A percentile compares a stretch with the other conserved stretches of the same genome.
phyloP scores from a whole-genome alignment of 2,797 vertebrate species.

The Gymnothorax javanicus region DNA sequence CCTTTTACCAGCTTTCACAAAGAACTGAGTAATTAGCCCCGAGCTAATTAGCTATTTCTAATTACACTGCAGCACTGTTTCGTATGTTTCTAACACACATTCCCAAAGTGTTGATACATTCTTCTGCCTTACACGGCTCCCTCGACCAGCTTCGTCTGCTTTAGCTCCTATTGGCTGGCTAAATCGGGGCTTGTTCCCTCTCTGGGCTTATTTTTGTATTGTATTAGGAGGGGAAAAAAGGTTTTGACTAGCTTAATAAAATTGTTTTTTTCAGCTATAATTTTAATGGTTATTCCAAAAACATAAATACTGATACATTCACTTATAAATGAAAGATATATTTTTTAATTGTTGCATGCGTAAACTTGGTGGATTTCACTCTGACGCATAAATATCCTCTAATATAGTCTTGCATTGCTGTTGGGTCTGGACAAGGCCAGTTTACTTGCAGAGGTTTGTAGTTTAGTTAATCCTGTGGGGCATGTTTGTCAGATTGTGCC shows the following conservation, averaged over 20 bases:
- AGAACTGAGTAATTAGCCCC: slow-evolving; percentile 96
- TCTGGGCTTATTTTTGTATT: neutral
- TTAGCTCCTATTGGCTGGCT: slow-evolving; percentile 42
- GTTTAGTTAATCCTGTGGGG: neutral
- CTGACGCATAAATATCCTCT: neutral
- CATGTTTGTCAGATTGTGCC: neutral
- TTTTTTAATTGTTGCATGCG: no score
- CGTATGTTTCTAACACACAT: slow-evolving; percentile 81
- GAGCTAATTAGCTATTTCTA: slow-evolving; percentile 99
- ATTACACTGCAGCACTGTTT: slow-evolving; percentile 87
- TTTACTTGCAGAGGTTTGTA: neutral
- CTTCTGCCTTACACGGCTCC: slow-evolving; percentile 54
- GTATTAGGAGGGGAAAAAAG: neutral
- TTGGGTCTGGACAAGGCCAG: neutral
- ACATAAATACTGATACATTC: neutral
- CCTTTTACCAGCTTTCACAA: slow-evolving; percentile 64
- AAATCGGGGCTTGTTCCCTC: neutral
- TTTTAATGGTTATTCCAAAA: neutral
- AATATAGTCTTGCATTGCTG: neutral
- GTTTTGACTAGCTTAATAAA: neutral
- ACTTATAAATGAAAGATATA: no score
- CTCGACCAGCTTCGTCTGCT: slow-evolving; percentile 53
- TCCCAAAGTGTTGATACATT: slow-evolving; percentile 79
- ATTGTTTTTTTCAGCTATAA: neutral
- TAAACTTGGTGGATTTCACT: neutral